Base-by-base conservation (phyloP, 2,888 invertebrate genomes). In the Apeira syringaria region DNA sequence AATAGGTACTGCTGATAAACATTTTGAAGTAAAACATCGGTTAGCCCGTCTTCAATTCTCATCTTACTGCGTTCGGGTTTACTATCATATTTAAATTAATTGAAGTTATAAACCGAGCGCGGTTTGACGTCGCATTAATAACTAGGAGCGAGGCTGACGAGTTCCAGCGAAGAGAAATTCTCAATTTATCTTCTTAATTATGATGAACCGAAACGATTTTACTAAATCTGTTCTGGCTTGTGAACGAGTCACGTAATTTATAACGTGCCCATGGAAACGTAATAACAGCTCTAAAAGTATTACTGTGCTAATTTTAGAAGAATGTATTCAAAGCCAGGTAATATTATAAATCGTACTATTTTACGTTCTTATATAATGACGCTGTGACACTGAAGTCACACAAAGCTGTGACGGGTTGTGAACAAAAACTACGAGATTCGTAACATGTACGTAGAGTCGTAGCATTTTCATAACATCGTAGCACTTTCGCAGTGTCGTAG, bases 121-220 rank as follows among this genome's bases (percentile, higher is more conserved):
- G 7, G 20, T 7, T 20, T 2, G 6, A 7, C 5, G 20, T 5
- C 20, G 20, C 20, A 7, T 20, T 20, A 8, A 29, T 29, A 15
- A 8, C 12, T 2, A 15, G 15, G 15, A 29, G 13, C 29, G 29
- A 15, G 12, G 15, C n/a, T 28, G 15, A 15, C 15, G 4, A 13
- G n/a, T 15, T 13, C 15, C 15, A 7, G 13, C 4, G 5, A 8
- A 28, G 28, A 4, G 18, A 18, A 30, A 30, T 28, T 28, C 15
- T 13, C 28, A 28, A 28, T 28, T 28, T 32, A 32, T 25, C 15
- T 25, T 25, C 17, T 15, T 34, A 34, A 34, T 26, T 34, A 34
- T 34, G 34, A 34, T 25, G 17, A 34, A 26, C 17, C 15, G 34
- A 5, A 30, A 31, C 18, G 18, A 7, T 20, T 31, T 31, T 20